phyloP scores from a whole-genome alignment of 2,888 invertebrate genomes.

The Leucoma salicis region DNA sequence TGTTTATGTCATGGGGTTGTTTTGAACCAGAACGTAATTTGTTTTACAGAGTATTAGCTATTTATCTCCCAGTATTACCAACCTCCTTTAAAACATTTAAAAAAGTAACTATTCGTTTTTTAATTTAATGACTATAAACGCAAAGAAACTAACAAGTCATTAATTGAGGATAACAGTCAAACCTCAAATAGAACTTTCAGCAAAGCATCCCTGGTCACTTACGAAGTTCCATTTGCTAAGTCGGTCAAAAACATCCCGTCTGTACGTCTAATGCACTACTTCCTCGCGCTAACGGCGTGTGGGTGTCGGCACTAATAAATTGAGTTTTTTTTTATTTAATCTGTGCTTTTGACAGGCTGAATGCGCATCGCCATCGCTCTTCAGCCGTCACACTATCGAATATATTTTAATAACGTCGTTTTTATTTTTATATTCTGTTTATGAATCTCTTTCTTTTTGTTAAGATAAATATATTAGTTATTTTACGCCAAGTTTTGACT shows the following conservation, averaged over 20 bases:
- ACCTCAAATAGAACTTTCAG: constrained; percentile 1
- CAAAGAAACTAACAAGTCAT: background rate
- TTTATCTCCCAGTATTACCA: too few species aligned
- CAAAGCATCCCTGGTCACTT: background rate
- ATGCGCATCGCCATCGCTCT: constrained; percentile 31
- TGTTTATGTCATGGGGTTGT: too few species aligned
- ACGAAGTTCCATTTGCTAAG: constrained; percentile 15
- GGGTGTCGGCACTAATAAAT: constrained; percentile 24
- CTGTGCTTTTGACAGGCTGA: constrained; percentile 31
- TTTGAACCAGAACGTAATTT: too few species aligned
- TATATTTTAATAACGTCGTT: constrained; percentile 21
- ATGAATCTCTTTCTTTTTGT: constrained; percentile 15
- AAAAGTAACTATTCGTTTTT: too few species aligned
- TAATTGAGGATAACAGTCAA: background rate
- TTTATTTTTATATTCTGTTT: constrained; percentile 27
- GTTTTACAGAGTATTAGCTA: too few species aligned
- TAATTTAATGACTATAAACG: background rate
- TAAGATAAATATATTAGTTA: constrained; percentile 14
- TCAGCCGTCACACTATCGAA: constrained; percentile 29
- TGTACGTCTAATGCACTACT: constrained; percentile 17
- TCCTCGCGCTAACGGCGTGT: constrained; percentile 22
- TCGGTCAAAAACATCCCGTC: constrained; percentile 26
- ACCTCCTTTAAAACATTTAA: too few species aligned
- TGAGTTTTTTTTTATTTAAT: constrained; percentile 27
- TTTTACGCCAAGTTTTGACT: constrained; percentile 24